These are phyloP conservation scores for Hypsopygia costalis DNA, from an alignment of 2,888 invertebrate species.

Conservation along the genomic window DNA sequence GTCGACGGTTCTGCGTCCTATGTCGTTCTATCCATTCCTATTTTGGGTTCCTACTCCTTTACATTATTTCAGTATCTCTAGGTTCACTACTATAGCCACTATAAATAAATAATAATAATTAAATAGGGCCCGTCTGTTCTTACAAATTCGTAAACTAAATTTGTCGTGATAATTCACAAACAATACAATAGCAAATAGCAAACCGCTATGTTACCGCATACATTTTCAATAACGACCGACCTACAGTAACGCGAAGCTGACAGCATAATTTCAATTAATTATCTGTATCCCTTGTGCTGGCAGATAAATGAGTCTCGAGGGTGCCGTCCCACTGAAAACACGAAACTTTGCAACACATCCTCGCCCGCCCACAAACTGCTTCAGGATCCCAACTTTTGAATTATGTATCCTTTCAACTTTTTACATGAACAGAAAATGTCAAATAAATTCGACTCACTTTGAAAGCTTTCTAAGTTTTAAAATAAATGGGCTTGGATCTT, in stretches of 20 bases:
- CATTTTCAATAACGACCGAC: constrained; percentile 19
- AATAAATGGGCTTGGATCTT: constrained; percentile 18
- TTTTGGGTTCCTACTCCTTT: too few relatives aligned
- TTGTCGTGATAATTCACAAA: too few relatives aligned
- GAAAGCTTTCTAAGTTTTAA: constrained; percentile 29
- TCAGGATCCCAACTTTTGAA: constrained; percentile 52
- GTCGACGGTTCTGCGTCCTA: too few relatives aligned
- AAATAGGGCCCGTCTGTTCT: too few relatives aligned
- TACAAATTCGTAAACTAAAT: too few relatives aligned
- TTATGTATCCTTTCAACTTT: constrained; percentile 61
- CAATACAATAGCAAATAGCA: too few relatives aligned
- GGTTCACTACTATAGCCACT: too few relatives aligned
- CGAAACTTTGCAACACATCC: constrained; percentile 58
- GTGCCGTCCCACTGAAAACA: constrained; percentile 56
- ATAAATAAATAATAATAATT: too few relatives aligned
- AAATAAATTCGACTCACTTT: constrained; percentile 33
- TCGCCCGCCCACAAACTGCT: constrained; percentile 38
- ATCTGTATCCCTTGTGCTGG: constrained; percentile 52
- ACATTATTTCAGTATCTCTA: too few relatives aligned
- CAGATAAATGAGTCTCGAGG: constrained; percentile 62
- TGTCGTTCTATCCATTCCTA: too few relatives aligned
- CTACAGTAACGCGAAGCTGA: constrained; percentile 41
- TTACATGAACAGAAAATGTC: constrained; percentile 41
- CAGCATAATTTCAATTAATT: constrained; percentile 69
- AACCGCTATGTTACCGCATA: constrained; percentile 23